These are phyloP conservation scores for Thereva nobilitata DNA, from an alignment of 2,888 invertebrate genomes.

Conservation along the genomic window DNA sequence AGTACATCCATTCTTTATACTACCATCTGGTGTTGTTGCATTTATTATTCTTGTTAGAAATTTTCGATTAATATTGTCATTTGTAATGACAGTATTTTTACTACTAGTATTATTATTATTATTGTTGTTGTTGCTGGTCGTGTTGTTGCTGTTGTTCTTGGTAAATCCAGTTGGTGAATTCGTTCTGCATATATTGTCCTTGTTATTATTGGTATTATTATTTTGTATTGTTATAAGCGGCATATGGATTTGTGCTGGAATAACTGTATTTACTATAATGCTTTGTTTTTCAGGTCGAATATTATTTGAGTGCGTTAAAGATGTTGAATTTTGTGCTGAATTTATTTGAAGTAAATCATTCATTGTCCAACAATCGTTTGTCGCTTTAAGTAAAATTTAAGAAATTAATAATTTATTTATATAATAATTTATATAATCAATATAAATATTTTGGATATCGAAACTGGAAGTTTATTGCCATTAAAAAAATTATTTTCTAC, in stretches of 20 bases:
- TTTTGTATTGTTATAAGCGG: conserved; percentile 52
- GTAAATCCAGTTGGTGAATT: conserved; percentile 1
- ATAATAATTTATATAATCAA: too few relatives aligned
- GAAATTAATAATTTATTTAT: too few relatives aligned
- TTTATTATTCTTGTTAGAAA: conserved; percentile 4
- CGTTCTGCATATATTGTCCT: conserved; percentile 5
- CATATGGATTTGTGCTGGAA: conserved; percentile 43
- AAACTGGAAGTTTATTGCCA: too few relatives aligned
- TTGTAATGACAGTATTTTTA: not conserved
- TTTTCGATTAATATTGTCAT: conserved; percentile 10
- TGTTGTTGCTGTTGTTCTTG: conserved; percentile 25
- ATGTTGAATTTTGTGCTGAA: conserved; percentile 24
- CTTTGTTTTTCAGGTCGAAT: conserved; percentile 50
- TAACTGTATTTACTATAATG: conserved; percentile 43
- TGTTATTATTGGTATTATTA: conserved; percentile 40
- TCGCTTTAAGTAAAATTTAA: conserved; percentile 45
- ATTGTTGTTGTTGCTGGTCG: not conserved
- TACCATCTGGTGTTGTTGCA: conserved; percentile 11
- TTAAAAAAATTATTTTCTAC: too few relatives aligned
- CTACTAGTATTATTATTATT: not conserved
- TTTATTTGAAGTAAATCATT: conserved; percentile 46
- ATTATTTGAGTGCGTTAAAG: conserved; percentile 43
- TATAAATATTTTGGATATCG: too few relatives aligned
- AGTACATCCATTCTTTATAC: conserved; percentile 16
- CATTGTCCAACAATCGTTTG: conserved; percentile 55